These are phyloP conservation scores for Incurvaria masculella DNA, from an alignment of 2,888 invertebrate species.

Conservation along the genomic window DNA sequence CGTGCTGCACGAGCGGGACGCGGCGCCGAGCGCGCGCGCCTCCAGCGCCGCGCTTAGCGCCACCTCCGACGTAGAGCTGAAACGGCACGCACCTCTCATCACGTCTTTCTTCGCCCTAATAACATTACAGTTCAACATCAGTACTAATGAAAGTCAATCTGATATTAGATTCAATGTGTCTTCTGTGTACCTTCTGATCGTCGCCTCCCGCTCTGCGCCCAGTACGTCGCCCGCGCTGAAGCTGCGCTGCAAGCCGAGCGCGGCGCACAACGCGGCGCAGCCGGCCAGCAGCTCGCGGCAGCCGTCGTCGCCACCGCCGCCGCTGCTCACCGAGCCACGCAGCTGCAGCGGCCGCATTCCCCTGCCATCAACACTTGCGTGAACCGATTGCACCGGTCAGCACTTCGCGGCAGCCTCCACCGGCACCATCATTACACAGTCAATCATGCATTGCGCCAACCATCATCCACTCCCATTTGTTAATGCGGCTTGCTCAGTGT, in stretches of 20 bases:
- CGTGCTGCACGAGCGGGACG: constrained; percentile 75
- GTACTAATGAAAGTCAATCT: no score
- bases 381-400: no score
- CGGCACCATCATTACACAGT: no score
- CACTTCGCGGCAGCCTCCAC: no score
- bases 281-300: constrained; percentile 76
- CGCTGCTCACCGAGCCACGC: constrained; percentile 33
- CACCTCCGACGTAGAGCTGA: constrained; percentile 46
- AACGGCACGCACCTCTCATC: constrained; percentile 9
- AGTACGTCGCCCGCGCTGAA: constrained; percentile 80
- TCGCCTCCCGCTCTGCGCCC: constrained; percentile 27
- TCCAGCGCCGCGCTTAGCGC: constrained; percentile 43
- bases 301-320: constrained; percentile 70
- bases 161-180: no score
- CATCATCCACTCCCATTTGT: background rate
- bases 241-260: constrained; percentile 76
- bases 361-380: no score
- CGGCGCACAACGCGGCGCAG: constrained; percentile 76
- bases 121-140: no score
- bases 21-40: constrained; percentile 32
- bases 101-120: background rate
- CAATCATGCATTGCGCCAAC: background rate
- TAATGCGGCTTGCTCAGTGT: no score
- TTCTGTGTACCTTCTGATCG: no score
- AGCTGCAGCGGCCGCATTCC: no score